Conservation (phyloP, 2,113 vertebrate genomes). For the Oreochromis niloticus region DNA sequence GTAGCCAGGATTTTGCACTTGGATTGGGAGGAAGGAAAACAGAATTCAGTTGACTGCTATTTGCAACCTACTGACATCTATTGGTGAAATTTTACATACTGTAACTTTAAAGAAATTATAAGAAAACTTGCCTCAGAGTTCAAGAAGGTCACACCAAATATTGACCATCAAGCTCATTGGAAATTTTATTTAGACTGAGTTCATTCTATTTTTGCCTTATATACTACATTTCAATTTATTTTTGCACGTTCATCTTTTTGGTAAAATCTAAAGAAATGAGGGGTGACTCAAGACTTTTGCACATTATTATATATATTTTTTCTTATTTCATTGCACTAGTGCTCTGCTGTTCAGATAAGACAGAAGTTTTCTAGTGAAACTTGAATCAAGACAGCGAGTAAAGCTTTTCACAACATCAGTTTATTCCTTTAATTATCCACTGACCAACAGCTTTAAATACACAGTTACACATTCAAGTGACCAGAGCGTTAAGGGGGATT, state of each 20-base stretch:
- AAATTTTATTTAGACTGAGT: background rate
- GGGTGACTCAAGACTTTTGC: background rate
- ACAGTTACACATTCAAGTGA: constrained; percentile 8
- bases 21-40: background rate
- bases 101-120: background rate
- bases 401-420: background rate
- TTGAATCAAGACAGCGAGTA: background rate
- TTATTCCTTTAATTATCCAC: background rate
- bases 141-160: background rate
- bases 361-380: background rate
- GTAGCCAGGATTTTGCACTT: background rate
- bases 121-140: background rate
- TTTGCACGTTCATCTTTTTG: background rate
- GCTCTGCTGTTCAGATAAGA: background rate
- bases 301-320: rapidly evolving
- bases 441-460: background rate
- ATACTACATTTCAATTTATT: background rate
- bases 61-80: background rate
- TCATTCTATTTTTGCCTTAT: background rate
- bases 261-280: background rate
- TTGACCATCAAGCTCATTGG: background rate
- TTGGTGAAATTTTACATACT: background rate
- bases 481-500: background rate
- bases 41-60: background rate
- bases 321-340: background rate